Evolutionary conservation across 2,113 vertebrate species (phyloP).

Genomic region (Stomatorhinus ivindoensis): DNA sequence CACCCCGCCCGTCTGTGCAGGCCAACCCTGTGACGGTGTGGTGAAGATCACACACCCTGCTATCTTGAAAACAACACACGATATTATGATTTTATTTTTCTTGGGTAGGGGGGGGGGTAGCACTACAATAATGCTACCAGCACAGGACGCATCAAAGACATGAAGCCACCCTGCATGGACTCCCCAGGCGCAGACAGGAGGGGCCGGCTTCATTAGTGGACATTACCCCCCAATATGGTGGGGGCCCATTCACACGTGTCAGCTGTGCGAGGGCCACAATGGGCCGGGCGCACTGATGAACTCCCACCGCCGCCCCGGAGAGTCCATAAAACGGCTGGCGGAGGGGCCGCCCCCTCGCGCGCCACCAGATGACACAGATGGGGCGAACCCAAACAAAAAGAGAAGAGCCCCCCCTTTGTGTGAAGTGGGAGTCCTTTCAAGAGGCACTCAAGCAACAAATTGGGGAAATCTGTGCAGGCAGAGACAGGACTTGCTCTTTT

Average conservation of each 20-base stretch:
- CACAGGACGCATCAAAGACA: neutral
- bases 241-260: conserved; percentile 83
- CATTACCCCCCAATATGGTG: conserved; percentile 93
- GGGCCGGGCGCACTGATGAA: conserved; percentile 84
- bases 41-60: neutral
- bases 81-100: neutral
- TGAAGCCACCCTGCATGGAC: neutral
- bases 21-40: neutral
- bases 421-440: conserved; percentile 70
- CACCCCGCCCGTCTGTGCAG: conserved; percentile 20
- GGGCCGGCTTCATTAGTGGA: conserved; percentile 83
- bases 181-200: neutral
- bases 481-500: conserved; percentile 65
- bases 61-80: neutral
- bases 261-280: conserved; percentile 85
- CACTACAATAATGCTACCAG: neutral
- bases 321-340: conserved; percentile 97
- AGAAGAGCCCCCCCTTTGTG: conserved; percentile 75
- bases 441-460: conserved; percentile 83
- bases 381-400: conserved; percentile 78
- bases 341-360: conserved; percentile 72
- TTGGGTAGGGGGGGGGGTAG: neutral
- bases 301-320: conserved; percentile 77
- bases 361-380: conserved; percentile 97
- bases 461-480: conserved; percentile 70